phyloP scores from a whole-genome alignment of 2,888 invertebrate genomes.

The Oxyscelio sp. region DNA sequence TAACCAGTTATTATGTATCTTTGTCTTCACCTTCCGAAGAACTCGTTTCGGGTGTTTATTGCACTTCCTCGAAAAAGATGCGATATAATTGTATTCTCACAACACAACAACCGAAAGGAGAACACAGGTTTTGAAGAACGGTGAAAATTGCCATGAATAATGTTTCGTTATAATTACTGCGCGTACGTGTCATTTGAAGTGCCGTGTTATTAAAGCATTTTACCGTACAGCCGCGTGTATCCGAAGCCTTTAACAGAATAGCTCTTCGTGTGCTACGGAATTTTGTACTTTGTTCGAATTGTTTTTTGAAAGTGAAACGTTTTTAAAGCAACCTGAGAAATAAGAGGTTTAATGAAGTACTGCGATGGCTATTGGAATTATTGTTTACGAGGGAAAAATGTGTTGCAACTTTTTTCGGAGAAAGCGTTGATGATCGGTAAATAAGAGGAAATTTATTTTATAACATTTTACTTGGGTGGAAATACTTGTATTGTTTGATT shows the following conservation, averaged over 20 bases:
- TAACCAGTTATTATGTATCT: slow-evolving; percentile 58
- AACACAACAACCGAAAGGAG: slow-evolving; percentile 44
- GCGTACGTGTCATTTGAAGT: slow-evolving; percentile 63
- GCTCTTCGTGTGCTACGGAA: slow-evolving; percentile 2
- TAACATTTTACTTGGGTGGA: too few relatives aligned
- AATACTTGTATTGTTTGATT: too few relatives aligned
- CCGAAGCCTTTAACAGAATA: slow-evolving; percentile 21
- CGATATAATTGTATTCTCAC: slow-evolving; percentile 62
- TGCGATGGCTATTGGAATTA: slow-evolving; percentile 20
- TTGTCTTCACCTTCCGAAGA: slow-evolving; percentile 61
- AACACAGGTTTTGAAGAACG: slow-evolving; percentile 58
- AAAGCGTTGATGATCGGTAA: slow-evolving; percentile 1
- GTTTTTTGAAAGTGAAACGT: slow-evolving; percentile 33
- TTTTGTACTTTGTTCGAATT: slow-evolving; percentile 19
- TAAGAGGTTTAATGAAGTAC: slow-evolving; percentile 25
- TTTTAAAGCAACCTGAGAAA: slow-evolving; percentile 1
- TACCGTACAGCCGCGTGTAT: slow-evolving; percentile 20
- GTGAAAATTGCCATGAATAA: slow-evolving; percentile 67
- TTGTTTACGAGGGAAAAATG: slow-evolving; percentile 31
- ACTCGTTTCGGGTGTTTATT: slow-evolving; percentile 66
- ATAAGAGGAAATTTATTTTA: too few relatives aligned
- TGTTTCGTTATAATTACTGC: slow-evolving; percentile 47
- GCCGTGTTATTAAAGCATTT: slow-evolving; percentile 41
- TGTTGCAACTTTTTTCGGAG: slow-evolving; percentile 13
- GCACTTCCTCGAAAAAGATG: slow-evolving; percentile 68